phyloP scores from a whole-genome alignment of 2,113 vertebrate species.

The Rhinichthys klamathensis region DNA sequence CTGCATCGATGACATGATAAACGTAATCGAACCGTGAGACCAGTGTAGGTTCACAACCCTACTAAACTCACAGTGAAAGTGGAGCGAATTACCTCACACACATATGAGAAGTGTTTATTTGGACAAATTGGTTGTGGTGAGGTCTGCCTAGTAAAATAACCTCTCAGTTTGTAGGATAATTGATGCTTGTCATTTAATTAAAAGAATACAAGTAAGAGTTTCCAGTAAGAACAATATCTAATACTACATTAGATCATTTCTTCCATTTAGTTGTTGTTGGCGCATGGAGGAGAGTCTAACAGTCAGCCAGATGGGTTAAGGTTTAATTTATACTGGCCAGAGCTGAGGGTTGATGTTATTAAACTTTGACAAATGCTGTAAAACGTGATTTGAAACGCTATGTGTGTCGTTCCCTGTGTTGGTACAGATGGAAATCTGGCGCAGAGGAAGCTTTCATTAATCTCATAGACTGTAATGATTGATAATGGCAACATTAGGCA shows the following conservation, averaged over 20 bases:
- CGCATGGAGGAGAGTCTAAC: slow-evolving; percentile 17
- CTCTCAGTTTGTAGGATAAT: slow-evolving; percentile 40
- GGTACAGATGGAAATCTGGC: slow-evolving; percentile 35
- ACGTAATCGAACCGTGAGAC: too few species aligned
- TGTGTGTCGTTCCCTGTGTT: slow-evolving; percentile 40
- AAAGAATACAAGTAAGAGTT: slow-evolving; percentile 28
- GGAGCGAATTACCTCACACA: not conserved
- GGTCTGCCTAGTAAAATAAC: slow-evolving; percentile 9
- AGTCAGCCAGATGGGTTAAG: slow-evolving; percentile 39
- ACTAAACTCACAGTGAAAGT: not conserved
- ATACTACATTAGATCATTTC: slow-evolving; percentile 57
- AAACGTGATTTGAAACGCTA: slow-evolving; percentile 51
- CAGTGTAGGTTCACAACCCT: too few species aligned
- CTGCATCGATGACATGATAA: too few species aligned
- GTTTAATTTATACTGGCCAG: slow-evolving; percentile 49
- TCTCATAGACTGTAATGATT: slow-evolving; percentile 38
- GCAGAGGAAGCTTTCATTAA: slow-evolving; percentile 28
- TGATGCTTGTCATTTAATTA: slow-evolving; percentile 18
- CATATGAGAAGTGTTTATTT: slow-evolving; percentile 18
- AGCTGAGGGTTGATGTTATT: slow-evolving; percentile 41
- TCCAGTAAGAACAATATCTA: slow-evolving; percentile 49
- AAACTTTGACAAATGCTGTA: slow-evolving; percentile 52
- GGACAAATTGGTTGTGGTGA: slow-evolving; percentile 3
- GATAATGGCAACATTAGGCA: slow-evolving; percentile 44
- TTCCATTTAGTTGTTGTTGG: slow-evolving; percentile 40